Evolutionary conservation across 2,113 vertebrate species (phyloP).

Genomic region (Hippoglossus stenolepis): DNA sequence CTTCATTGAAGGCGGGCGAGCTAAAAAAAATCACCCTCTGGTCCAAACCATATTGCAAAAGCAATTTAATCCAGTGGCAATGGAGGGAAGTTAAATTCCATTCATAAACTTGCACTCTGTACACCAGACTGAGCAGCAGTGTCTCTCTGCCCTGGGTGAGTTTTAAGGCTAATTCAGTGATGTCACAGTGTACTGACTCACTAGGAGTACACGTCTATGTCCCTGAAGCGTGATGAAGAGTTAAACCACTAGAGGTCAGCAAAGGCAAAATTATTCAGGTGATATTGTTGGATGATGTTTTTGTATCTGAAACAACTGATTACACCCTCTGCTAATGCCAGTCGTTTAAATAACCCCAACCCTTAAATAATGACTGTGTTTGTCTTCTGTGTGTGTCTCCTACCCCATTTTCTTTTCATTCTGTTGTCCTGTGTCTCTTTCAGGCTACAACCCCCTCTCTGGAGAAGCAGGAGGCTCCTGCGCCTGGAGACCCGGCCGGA

Average conservation of each 20-base stretch:
- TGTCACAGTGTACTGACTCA: neutral
- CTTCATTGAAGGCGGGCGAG: neutral
- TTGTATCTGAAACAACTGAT: too few relatives aligned
- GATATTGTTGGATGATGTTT: too few relatives aligned
- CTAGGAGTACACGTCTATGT: neutral
- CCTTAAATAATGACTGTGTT: neutral
- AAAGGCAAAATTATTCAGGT: neutral
- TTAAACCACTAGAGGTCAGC: neutral
- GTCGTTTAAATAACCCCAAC: neutral
- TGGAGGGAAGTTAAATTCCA: neutral
- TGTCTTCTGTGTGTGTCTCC: neutral
- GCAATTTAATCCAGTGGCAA: neutral
- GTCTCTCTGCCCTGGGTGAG: too few relatives aligned
- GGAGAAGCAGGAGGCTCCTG: constrained; percentile 91
- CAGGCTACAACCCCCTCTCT: constrained; percentile 92
- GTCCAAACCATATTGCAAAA: neutral
- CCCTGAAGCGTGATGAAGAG: neutral
- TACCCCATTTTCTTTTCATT: neutral
- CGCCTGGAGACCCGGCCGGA: constrained; percentile 91
- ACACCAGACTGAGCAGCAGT: neutral
- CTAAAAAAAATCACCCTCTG: neutral
- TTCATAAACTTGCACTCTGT: neutral
- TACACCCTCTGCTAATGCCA: too few relatives aligned
- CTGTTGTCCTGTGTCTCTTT: constrained; percentile 35
- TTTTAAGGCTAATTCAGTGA: too few relatives aligned